Percentiles rank a stretch among this genome's conserved stretches.
phyloP scores from a whole-genome alignment of 2,888 invertebrate species.

The Tinea pellionella region DNA sequence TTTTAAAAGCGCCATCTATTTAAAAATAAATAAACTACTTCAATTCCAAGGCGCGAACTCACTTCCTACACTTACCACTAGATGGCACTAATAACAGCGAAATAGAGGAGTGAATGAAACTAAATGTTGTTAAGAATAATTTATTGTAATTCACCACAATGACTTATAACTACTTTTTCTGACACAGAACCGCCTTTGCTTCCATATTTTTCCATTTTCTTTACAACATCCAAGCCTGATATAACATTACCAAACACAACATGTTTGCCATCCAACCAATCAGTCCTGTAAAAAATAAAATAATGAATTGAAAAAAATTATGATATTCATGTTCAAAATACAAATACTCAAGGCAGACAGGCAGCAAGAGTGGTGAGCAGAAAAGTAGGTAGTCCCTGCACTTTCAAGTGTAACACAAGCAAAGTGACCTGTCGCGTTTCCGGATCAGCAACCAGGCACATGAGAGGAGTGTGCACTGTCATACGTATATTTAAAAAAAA shows the following conservation, averaged over 20 bases:
- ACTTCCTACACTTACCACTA: neutral
- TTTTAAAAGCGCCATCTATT: neutral
- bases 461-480: no score
- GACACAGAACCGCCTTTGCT: slow-evolving; percentile 82
- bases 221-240: slow-evolving; percentile 90
- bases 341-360: no score
- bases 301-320: no score
- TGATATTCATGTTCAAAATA: no score
- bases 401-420: no score
- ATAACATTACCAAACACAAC: slow-evolving; percentile 98
- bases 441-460: no score
- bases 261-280: slow-evolving; percentile 95
- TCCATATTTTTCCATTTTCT: slow-evolving; percentile 92
- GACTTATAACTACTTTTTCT: slow-evolving; percentile 82
- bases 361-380: no score
- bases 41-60: neutral
- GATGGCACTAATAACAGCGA: neutral
- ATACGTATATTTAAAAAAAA: no score
- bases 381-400: no score
- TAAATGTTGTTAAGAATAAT: slow-evolving; percentile 20
- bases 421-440: no score
- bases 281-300: slow-evolving; percentile 66
- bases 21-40: neutral
- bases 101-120: neutral
- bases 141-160: slow-evolving; percentile 87